Percentiles rank a stretch among this genome's conserved stretches.
Evolutionary conservation across 64 coral and sea anemone genomes (phyloP).

Genomic region (Stylophora pistillata): DNA sequence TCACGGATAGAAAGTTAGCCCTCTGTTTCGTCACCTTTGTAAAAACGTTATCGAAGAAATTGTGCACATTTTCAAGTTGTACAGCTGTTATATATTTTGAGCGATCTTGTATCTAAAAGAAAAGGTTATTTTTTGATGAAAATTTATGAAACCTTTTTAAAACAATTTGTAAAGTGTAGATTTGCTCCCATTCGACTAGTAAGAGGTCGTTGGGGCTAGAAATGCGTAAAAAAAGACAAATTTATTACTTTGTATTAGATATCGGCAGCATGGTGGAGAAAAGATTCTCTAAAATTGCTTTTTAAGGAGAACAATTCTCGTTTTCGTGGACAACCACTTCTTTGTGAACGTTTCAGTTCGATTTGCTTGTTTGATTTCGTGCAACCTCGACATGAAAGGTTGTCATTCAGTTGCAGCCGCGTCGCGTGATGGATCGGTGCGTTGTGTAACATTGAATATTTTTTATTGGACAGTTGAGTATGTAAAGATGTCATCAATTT

Average conservation of each 20-base stretch:
- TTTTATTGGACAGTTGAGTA: not conserved
- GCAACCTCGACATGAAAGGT: no score
- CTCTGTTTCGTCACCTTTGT: not conserved
- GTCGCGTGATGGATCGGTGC: not conserved
- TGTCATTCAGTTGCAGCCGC: not conserved
- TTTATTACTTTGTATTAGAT: conserved; percentile 21
- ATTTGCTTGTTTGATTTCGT: not conserved
- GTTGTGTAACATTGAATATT: not conserved
- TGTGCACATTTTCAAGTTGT: conserved; percentile 14
- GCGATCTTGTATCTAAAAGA: conserved; percentile 18
- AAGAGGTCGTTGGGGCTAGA: not conserved
- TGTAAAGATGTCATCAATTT: not conserved
- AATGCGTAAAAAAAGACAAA: conserved; percentile 16
- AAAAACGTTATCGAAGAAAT: not conserved
- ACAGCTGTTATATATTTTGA: not conserved
- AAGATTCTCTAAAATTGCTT: not conserved
- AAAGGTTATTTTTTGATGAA: conserved; percentile 3
- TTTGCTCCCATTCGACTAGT: not conserved
- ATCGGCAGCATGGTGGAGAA: not conserved
- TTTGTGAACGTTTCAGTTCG: not conserved
- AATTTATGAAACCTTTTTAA: conserved; percentile 27
- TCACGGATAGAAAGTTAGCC: not conserved
- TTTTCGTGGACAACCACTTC: not conserved
- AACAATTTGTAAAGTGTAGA: conserved; percentile 32
- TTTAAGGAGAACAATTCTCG: not conserved